Base-by-base conservation (phyloP, 2,888 invertebrate genomes). In the Archips xylosteana region DNA sequence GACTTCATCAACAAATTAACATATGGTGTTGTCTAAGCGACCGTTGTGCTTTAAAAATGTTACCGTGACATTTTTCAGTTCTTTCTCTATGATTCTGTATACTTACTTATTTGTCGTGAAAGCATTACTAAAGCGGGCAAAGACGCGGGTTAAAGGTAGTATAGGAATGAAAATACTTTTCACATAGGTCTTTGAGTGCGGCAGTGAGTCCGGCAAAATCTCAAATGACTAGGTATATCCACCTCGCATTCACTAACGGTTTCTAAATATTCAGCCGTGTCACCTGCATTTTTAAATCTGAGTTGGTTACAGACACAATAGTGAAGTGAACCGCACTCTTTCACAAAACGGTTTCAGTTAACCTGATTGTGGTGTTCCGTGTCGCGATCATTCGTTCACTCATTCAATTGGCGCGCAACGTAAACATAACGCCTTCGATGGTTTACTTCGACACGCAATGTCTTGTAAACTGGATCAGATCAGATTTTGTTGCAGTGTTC, bases 301-400 rank as follows among this genome's bases (percentile, higher is more conserved):
- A 45, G 13, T 49, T n/a, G 6, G 49, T 49, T 5, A n/a, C 49
- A 12, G 2, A 45, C 45, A 45, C 45, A 64, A 57, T 15, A 64
- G 49, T 59, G 57, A 42, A 8, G 64, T 51, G 62, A 54, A 62
- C 34, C 6, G 39, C 39, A 66, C 13, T 36, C 61, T 65, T 45
- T 71, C 62, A 39, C 9, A 47, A 64, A 73, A 68, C 63, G 47
- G 63, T 63, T 62, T 36, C 36, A 54, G 51, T 49, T 64, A 59
- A 73, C 73, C 63, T 42, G 57, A 73, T 73, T 68, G 72, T 60
- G 72, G 45, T 72, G 47, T 57, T 62, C 45, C 74, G 65, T 65
- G 71, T 71, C 63, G n/a, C 69, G 60, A 74, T 73, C 76, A 61
- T 66, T 70, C 68, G 63, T 64, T 73, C 76, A 69, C 69, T 74